These are phyloP conservation scores for Tinamus guttatus DNA, from an alignment of 2,113 vertebrate species.

Conservation along the genomic window DNA sequence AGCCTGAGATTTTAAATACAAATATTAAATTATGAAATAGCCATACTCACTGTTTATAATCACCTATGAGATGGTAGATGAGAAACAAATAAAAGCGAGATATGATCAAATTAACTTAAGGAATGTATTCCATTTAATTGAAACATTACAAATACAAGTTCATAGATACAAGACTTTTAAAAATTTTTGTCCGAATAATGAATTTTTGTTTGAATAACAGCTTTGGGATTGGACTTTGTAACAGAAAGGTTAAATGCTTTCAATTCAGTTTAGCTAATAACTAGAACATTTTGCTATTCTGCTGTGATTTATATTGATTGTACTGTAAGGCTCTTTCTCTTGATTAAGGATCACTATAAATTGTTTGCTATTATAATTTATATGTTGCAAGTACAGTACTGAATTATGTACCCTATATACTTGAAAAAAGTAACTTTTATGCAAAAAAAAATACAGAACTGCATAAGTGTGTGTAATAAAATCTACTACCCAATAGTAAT, in stretches of 20 bases:
- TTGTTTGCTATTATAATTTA: constrained; percentile 13
- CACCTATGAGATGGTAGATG: neutral
- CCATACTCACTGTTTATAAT: no score
- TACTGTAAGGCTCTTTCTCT: neutral
- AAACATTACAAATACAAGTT: neutral
- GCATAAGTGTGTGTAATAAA: neutral
- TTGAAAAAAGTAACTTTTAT: constrained; percentile 1
- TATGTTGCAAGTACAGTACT: neutral
- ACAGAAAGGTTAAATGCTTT: neutral
- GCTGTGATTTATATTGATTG: neutral
- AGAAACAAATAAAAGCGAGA: neutral
- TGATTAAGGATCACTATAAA: neutral
- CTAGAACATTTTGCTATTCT: neutral
- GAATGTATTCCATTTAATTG: neutral
- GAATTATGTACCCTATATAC: neutral
- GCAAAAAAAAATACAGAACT: neutral
- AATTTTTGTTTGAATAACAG: neutral
- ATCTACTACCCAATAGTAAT: neutral
- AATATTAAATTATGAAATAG: neutral
- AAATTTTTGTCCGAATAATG: neutral
- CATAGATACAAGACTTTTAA: neutral
- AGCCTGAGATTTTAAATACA: neutral
- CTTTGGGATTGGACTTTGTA: neutral
- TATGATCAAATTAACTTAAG: neutral
- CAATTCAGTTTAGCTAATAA: constrained; percentile 5